Percentiles rank a stretch among this genome's conserved stretches.
phyloP scores from a whole-genome alignment of 92 coral and sea anemone genomes.

The Porites divaricata region DNA sequence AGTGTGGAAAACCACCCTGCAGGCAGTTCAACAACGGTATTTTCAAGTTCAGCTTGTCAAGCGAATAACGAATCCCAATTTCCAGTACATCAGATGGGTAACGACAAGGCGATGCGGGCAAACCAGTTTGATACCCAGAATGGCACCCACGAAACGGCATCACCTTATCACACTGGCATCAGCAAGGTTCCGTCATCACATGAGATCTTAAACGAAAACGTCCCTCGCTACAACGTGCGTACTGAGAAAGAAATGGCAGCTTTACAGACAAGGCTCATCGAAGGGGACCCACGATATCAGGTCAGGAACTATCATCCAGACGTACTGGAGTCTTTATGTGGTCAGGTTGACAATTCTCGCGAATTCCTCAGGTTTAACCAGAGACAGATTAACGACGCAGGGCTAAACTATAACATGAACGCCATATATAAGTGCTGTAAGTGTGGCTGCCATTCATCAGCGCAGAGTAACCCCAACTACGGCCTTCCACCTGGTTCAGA shows the following conservation, averaged over 20 bases:
- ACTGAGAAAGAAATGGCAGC: background rate
- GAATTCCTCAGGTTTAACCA: background rate
- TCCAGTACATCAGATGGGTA: background rate
- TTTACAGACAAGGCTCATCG: background rate
- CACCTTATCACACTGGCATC: constrained; percentile 1
- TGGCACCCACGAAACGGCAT: background rate
- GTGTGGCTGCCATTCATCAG: constrained; percentile 28
- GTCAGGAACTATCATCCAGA: background rate
- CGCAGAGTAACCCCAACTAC: background rate
- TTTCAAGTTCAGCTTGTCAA: background rate
- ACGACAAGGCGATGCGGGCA: background rate
- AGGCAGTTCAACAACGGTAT: background rate
- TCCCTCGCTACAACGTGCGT: constrained; percentile 17
- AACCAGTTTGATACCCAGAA: constrained; percentile 11
- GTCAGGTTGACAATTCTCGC: background rate
- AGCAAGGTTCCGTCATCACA: background rate
- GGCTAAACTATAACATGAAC: background rate
- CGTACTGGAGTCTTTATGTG: background rate
- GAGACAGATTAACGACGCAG: background rate
- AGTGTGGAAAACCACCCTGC: background rate
- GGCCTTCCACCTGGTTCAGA: constrained; percentile 3
- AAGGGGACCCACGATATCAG: background rate
- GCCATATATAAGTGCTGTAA: background rate
- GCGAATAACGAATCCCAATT: background rate
- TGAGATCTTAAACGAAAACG: background rate